Conservation (phyloP, 2,888 invertebrate genomes). For the Agrochola macilenta region DNA sequence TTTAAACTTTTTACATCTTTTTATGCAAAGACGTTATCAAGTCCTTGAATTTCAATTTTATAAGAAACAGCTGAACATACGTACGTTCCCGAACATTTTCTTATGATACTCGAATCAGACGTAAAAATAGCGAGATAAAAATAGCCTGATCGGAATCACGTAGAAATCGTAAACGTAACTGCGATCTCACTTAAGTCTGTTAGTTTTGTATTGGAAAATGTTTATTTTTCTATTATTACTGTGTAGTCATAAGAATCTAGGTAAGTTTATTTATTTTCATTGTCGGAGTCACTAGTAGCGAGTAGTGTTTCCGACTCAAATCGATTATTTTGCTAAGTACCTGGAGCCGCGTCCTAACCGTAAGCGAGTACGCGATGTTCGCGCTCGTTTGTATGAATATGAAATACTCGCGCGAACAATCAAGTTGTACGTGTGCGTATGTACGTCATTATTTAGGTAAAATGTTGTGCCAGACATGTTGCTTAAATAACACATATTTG, state of each 20-base stretch:
- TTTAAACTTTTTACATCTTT: constrained; percentile 8
- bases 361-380: not conserved
- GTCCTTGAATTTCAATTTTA: constrained; percentile 14
- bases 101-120: constrained; percentile 21
- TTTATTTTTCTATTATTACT: constrained; percentile 5
- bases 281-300: not conserved
- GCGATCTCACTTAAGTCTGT: constrained; percentile 21
- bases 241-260: not conserved
- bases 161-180: constrained; percentile 33
- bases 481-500: not conserved
- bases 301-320: not conserved
- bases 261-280: not conserved
- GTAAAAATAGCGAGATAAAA: constrained; percentile 57
- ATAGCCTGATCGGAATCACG: constrained; percentile 34
- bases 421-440: not conserved
- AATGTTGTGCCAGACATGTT: not conserved
- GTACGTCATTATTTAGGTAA: not conserved
- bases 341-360: not conserved
- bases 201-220: constrained; percentile 25
- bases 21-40: not conserved
- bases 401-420: not conserved
- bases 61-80: constrained; percentile 17
- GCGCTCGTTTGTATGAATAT: not conserved
- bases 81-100: not conserved
- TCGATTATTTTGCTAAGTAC: not conserved